These are phyloP conservation scores for Ditylenchus dipsaci DNA, from an alignment of 1,140 invertebrate species.

Conservation along the genomic window DNA sequence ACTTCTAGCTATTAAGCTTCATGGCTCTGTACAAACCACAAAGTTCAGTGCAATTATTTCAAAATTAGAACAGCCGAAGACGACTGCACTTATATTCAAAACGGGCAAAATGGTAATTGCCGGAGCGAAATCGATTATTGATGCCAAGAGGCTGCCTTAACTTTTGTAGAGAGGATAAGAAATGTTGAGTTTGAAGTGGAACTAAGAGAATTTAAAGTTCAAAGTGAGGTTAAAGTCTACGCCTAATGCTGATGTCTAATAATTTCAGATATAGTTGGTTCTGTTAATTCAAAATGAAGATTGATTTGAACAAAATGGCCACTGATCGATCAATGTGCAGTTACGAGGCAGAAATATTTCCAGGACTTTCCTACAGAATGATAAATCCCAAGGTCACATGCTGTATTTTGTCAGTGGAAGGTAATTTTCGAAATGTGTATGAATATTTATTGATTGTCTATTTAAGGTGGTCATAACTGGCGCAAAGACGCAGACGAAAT, in stretches of 20 bases:
- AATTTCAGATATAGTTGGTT: neutral
- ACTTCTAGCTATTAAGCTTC: neutral
- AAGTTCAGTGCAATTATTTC: neutral
- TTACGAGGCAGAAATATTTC: neutral
- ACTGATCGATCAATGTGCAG: neutral
- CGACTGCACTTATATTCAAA: neutral
- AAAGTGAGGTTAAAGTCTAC: neutral
- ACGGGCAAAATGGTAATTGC: neutral
- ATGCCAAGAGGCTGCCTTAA: neutral
- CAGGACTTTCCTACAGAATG: neutral
- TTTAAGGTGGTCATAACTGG: neutral
- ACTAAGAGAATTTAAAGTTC: neutral
- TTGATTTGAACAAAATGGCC: neutral
- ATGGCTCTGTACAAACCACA: neutral
- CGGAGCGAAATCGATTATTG: neutral
- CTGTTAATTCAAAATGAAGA: neutral
- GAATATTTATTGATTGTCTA: too few species aligned
- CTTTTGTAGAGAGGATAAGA: neutral
- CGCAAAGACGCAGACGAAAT: neutral
- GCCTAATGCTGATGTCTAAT: neutral
- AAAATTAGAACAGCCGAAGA: neutral
- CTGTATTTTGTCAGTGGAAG: neutral
- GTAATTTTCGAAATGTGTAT: too few species aligned
- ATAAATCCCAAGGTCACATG: neutral
- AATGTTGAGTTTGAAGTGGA: neutral